These are phyloP conservation scores for Drosophila sucinea DNA, from an alignment of 1,140 invertebrate genomes.

Conservation along the genomic window DNA sequence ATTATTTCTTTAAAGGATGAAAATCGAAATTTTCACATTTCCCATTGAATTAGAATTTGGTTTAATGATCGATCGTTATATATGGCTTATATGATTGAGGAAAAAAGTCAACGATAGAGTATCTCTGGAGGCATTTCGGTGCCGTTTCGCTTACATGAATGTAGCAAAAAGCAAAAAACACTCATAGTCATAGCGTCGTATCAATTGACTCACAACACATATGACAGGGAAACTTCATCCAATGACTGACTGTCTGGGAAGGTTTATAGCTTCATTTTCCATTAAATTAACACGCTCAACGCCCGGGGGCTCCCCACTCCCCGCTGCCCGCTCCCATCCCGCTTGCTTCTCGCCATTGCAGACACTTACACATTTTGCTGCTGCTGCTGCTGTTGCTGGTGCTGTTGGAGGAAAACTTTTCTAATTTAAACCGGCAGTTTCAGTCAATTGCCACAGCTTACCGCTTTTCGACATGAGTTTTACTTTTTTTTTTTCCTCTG, in stretches of 20 bases:
- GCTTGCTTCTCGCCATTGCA: slow-evolving; percentile 4
- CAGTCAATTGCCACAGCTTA: slow-evolving; percentile 80
- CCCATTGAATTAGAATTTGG: no score
- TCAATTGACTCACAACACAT: slow-evolving; percentile 8
- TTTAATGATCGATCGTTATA: no score
- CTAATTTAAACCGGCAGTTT: slow-evolving; percentile 80
- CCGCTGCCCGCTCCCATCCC: neutral
- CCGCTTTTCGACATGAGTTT: slow-evolving; percentile 78
- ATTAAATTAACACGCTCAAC: slow-evolving; percentile 78
- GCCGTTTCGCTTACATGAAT: no score
- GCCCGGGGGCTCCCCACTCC: slow-evolving; percentile 36
- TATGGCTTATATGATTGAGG: no score
- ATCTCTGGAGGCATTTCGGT: no score
- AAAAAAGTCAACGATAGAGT: no score
- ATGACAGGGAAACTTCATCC: slow-evolving; percentile 4
- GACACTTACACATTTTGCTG: slow-evolving; percentile 68
- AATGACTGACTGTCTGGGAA: slow-evolving; percentile 10
- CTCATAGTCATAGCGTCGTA: neutral
- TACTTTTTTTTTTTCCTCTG: slow-evolving; percentile 46
- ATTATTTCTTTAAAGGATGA: no score
- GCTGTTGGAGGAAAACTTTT: slow-evolving; percentile 55
- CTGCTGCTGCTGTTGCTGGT: neutral
- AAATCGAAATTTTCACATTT: no score
- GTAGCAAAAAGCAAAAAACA: neutral
- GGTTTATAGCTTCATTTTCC: slow-evolving; percentile 53